These are phyloP conservation scores for Drosophila lowei DNA, from an alignment of 1,140 invertebrate species.

Conservation along the genomic window DNA sequence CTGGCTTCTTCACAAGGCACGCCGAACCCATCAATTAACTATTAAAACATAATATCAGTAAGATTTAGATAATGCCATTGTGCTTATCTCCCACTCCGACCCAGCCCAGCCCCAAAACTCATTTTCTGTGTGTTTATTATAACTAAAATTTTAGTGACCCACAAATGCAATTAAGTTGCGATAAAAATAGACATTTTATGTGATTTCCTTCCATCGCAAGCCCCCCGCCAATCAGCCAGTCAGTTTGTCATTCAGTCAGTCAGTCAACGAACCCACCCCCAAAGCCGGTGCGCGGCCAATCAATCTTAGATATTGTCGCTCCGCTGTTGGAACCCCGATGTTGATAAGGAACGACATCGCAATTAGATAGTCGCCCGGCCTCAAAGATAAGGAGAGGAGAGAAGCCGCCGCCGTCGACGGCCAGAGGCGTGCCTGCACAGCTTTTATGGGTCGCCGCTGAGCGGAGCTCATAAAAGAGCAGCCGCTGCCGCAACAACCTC, in stretches of 20 bases:
- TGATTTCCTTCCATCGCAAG: constrained; percentile 56
- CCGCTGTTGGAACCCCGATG: constrained; percentile 45
- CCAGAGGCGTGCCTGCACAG: not conserved
- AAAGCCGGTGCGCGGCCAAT: constrained; percentile 49
- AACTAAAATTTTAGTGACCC: constrained; percentile 67
- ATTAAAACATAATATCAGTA: constrained; percentile 14
- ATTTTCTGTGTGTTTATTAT: constrained; percentile 46
- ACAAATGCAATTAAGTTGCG: constrained; percentile 75
- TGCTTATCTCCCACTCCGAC: constrained; percentile 17
- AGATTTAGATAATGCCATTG: constrained; percentile 21
- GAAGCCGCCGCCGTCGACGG: not conserved
- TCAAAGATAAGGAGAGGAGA: constrained; percentile 57
- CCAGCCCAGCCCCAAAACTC: constrained; percentile 34
- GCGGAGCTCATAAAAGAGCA: constrained; percentile 70
- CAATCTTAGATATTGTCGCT: constrained; percentile 75
- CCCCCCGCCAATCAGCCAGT: constrained; percentile 17
- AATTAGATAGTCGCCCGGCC: constrained; percentile 68
- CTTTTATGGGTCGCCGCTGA: constrained; percentile 58
- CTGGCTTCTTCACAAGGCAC: too few species aligned
- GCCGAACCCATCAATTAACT: constrained; percentile 8
- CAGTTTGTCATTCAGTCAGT: constrained; percentile 9
- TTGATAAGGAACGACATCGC: constrained; percentile 75
- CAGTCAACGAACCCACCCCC: constrained; percentile 19
- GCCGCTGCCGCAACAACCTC: constrained; percentile 31
- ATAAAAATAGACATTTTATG: constrained; percentile 79